phyloP scores from a whole-genome alignment of 2,797 vertebrate genomes.

The Caiman crocodilus region DNA sequence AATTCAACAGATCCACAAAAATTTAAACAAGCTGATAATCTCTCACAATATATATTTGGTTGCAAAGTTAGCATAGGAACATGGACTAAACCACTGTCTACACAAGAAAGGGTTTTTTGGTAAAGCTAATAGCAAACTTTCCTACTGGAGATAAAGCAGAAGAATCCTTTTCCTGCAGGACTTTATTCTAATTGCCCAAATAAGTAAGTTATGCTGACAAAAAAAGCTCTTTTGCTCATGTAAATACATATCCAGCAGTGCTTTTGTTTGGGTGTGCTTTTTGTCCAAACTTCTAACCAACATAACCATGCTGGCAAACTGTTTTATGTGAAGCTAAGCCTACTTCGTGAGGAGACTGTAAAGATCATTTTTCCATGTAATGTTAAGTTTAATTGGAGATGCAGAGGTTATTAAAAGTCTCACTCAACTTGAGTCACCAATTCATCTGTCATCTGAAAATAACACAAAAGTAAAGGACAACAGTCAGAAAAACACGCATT shows the following conservation, averaged over 20 bases:
- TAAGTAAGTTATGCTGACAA: background rate
- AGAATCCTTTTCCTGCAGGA: background rate
- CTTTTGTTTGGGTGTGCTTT: background rate
- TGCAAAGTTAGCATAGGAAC: background rate
- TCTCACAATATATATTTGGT: background rate
- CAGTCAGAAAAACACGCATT: slow-evolving; percentile 37
- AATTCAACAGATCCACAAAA: background rate
- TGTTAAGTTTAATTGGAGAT: slow-evolving; percentile 7
- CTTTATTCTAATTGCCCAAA: background rate
- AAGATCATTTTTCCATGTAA: slow-evolving; percentile 42
- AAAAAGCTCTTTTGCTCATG: background rate
- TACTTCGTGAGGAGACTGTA: background rate
- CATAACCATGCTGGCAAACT: fast-evolving
- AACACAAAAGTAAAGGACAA: slow-evolving; percentile 48
- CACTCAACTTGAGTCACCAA: slow-evolving; percentile 8
- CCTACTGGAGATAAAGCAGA: background rate
- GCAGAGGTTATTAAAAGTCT: slow-evolving; percentile 38
- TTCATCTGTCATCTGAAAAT: slow-evolving; percentile 47
- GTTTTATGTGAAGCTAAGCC: slow-evolving; percentile 26
- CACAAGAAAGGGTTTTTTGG: background rate
- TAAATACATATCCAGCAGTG: background rate
- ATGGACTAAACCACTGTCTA: background rate
- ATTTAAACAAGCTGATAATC: background rate
- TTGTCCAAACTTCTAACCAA: slow-evolving; percentile 10
- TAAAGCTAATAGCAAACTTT: background rate